A percentile compares a stretch with the other conserved stretches of the same genome.
These are phyloP conservation scores for Sebastolobus altivelis DNA, from an alignment of 2,797 vertebrate species.

Conservation along the genomic window DNA sequence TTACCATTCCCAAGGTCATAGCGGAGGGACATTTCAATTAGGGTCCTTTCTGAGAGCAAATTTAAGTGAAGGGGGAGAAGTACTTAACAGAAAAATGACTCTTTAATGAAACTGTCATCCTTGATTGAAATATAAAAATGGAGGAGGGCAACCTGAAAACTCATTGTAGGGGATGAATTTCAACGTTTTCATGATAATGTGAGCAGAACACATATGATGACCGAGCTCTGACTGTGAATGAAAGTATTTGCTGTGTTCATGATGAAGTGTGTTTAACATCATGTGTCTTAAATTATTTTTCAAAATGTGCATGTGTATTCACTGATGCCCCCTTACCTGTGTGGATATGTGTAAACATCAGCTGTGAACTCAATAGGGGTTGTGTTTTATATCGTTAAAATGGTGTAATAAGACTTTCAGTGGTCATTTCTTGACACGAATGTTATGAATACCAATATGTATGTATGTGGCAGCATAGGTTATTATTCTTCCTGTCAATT, in stretches of 20 bases:
- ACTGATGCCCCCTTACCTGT: background rate
- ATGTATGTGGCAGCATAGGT: constrained; percentile 1
- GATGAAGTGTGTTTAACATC: background rate
- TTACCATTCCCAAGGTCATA: constrained; percentile 87
- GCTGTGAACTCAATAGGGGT: background rate
- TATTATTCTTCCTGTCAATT: constrained; percentile 15
- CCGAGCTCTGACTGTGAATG: background rate
- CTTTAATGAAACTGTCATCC: constrained; percentile 78
- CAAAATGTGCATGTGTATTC: background rate
- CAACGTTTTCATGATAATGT: constrained; percentile 1
- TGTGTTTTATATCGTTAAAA: background rate
- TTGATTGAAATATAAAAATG: constrained; percentile 75
- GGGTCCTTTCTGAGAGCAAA: constrained; percentile 71
- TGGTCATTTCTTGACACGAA: background rate
- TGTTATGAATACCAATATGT: background rate
- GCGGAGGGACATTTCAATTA: constrained; percentile 85
- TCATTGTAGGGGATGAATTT: constrained; percentile 1
- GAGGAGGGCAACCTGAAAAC: constrained; percentile 19
- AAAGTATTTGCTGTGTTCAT: background rate
- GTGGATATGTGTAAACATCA: background rate
- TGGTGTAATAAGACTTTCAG: background rate
- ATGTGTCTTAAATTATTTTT: background rate
- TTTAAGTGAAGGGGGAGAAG: constrained; percentile 62
- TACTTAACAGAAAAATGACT: constrained; percentile 78
- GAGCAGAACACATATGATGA: constrained; percentile 1